These are phyloP conservation scores for Penaeus vannamei DNA, from an alignment of 1,140 invertebrate genomes.

Conservation along the genomic window DNA sequence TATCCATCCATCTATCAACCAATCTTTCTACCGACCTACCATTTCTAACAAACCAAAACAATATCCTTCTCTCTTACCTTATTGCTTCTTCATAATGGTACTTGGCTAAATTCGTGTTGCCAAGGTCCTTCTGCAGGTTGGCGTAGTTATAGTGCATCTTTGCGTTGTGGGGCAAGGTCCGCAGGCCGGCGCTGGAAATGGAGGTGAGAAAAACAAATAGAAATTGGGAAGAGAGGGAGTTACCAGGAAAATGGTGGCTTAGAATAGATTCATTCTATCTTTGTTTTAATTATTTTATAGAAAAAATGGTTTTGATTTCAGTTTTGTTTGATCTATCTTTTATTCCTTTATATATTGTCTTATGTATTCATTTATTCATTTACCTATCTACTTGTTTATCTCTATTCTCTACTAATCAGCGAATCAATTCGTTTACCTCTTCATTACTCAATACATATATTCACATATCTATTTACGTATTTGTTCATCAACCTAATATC, in stretches of 20 bases:
- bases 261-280: too few species aligned
- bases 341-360: too few species aligned
- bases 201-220: not conserved
- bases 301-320: too few species aligned
- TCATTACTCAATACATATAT: too few species aligned
- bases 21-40: not conserved
- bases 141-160: constrained; percentile 94
- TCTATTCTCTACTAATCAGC: too few species aligned
- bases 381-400: too few species aligned
- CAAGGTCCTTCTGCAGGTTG: constrained; percentile 85
- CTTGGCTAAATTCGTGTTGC: constrained; percentile 80
- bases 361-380: not conserved
- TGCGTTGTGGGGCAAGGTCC: constrained; percentile 86
- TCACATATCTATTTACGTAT: too few species aligned
- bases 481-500: too few species aligned
- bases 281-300: too few species aligned
- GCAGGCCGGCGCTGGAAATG: constrained; percentile 81
- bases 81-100: constrained; percentile 86
- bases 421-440: too few species aligned
- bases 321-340: too few species aligned
- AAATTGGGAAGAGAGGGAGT: not conserved
- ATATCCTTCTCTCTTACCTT: constrained; percentile 76
- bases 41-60: not conserved
- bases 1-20: not conserved
- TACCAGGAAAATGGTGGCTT: not conserved